Evolutionary conservation across 2,797 vertebrate genomes (phyloP), one percentile per base, ranked within the genome.

Genomic region (Chaetodon trifasciatus): DNA sequence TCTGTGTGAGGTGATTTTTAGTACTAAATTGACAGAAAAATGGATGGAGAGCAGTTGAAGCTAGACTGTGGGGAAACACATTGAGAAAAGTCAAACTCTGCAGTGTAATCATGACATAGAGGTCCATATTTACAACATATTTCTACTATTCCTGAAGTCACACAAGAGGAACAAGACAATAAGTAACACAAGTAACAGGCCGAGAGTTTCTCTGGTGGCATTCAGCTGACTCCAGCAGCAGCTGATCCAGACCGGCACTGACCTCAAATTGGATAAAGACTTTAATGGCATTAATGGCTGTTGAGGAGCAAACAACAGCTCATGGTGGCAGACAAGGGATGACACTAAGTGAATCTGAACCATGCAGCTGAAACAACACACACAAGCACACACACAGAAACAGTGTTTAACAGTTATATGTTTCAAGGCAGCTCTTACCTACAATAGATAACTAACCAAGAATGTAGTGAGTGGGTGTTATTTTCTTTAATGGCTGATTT

Each of bases 251-350:
- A 42, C 40, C 39, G 9, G 67, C 73, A 64, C 76, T 35, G 67
- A 63, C 77, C 55, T 84, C 53, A 83, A 91, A 89, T 79, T 79
- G 83, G 88, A 91, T 92, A 65, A 91, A 84, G 75, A 82, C 79
- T 73, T 83, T 90, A 87, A 85, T 61, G 64, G 71, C 57, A 67
- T 88, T 91, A 91, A 65, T 83, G 85, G 78, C 40, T 55, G 69
- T 6, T 75, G 70, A 58, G 76, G 12, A 71, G 79, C 75, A 71
- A 88, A 86, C 86, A 88, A 68, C 78, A 86, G 83, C 78, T 88
- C 65, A 39, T 12, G 8, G 60, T 39, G 64, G 42, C 67, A 81
- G 5, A 81, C 66, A 67, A 64, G 70, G 53, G 70, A 81, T 68
- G 62, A 82, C 1, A 1, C 52, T 68, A 60, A 87, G 61, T 66